phyloP scores from a whole-genome alignment of 2,113 vertebrate species.

The Cepphus grylle region DNA sequence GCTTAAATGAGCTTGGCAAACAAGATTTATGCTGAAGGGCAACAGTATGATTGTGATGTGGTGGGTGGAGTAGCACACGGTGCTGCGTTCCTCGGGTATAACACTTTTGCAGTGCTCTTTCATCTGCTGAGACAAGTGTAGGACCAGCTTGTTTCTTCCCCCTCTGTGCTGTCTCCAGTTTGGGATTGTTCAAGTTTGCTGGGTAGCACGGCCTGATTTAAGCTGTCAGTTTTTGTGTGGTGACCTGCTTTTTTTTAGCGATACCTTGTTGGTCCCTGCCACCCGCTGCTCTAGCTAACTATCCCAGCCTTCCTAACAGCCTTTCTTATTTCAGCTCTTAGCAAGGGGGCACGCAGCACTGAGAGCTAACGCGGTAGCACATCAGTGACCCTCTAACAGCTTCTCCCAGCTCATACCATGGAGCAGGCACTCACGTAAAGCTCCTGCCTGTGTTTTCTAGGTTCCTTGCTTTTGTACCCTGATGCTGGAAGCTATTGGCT shows the following conservation, averaged over 20 bases:
- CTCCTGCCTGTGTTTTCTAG: not conserved
- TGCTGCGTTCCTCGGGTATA: accelerated
- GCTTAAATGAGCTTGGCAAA: not conserved
- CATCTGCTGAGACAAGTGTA: not conserved
- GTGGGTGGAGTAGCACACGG: not conserved
- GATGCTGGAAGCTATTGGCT: not conserved
- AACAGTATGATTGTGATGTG: accelerated
- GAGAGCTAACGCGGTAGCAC: accelerated
- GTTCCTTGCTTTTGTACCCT: not conserved
- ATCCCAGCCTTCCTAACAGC: not conserved
- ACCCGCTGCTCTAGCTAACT: not conserved
- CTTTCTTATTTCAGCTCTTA: not conserved
- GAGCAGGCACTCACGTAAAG: not conserved
- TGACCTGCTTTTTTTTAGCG: not conserved
- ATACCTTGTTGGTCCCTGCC: not conserved
- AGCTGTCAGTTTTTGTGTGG: not conserved
- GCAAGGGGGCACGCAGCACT: not conserved
- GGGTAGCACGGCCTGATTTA: not conserved
- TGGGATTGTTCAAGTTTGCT: not conserved
- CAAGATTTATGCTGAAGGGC: not conserved
- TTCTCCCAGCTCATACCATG: not conserved
- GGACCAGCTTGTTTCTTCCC: not conserved
- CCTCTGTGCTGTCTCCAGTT: not conserved
- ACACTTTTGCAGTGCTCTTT: not conserved
- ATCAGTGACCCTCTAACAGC: not conserved